Evolutionary conservation across 1,140 invertebrate genomes (phyloP), one percentile per base, ranked within the genome.

Genomic region (Zaprionus davidi): DNA sequence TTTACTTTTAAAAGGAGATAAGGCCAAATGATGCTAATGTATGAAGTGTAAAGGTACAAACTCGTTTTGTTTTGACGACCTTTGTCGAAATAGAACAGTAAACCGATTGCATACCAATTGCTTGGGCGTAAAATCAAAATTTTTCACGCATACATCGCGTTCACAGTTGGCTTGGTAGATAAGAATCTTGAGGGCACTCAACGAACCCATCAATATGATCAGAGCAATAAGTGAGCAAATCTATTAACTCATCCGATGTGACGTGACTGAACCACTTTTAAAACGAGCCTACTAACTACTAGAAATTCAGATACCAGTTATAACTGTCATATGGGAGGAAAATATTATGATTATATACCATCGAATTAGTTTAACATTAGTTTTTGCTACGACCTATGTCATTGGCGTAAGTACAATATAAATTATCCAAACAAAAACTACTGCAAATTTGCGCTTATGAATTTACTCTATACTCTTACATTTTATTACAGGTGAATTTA

Each of bases 201-300:
- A 38, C 56, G 3, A 17, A 55, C 31, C 36, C 31, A 63, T 64
- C 24, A 63, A 65, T 57, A 56, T 24, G 22, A 15, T 24, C 31
- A 44, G 24, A 24, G 36, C 53, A 41, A 49, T 38, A 49, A n/a
- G 57, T 49, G 63, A 80, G 56, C 38, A 62, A 6, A 51, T 41
- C 53, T 73, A 78, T 90, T 90, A 90, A 79, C 24, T 60, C 59
- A 69, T 20, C 44, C 78, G 78, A 77, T 71, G 72, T 79, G 73
- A 65, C 81, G 67, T 84, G 86, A 82, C 86, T 90, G 60, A 77
- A 53, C 44, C 71, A 67, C 59, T 49, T 31, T 15, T 13, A 57
- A 63, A 66, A 57, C 20, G 9, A 38, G 13, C 53, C 13, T 20
- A 49, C 22, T 59, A 46, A 69, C 59, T 7, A 46, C 9, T 7